Percentiles rank a stretch among this genome's conserved stretches.
Evolutionary conservation across 2,113 vertebrate species (phyloP).

Genomic region (Dipodomys merriami): DNA sequence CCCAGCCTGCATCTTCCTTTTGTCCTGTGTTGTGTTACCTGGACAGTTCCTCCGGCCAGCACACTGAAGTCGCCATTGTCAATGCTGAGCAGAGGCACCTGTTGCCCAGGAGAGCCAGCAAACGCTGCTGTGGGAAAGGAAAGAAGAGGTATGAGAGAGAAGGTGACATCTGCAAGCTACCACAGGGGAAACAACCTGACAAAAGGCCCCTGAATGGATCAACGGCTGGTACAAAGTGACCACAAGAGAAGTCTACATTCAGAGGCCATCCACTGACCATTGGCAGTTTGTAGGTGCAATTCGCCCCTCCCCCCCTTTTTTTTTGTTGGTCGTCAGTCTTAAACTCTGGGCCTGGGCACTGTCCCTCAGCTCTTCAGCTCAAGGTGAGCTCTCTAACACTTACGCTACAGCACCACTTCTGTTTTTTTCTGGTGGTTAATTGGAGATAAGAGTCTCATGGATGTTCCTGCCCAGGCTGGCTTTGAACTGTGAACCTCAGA

Average conservation of each 20-base stretch:
- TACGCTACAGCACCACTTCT: no score
- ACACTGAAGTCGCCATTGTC: not conserved
- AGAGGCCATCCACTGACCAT: not conserved
- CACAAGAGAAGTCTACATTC: no score
- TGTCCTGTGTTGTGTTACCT: conserved; percentile 19
- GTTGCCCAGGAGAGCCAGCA: conserved; percentile 10
- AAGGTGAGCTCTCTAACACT: no score
- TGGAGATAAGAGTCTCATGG: no score
- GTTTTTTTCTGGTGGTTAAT: no score
- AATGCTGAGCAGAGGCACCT: fast-evolving
- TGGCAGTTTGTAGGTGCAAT: not conserved
- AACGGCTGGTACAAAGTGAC: not conserved
- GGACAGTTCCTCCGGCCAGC: not conserved
- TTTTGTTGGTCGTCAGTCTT: no score
- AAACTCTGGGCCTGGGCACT: no score
- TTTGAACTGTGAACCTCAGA: no score
- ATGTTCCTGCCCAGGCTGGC: no score
- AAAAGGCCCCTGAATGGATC: not conserved
- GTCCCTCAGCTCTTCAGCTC: no score
- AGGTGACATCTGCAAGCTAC: not conserved
- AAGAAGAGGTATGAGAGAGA: conserved; percentile 25
- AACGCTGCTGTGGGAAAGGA: conserved; percentile 54
- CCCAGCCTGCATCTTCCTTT: not conserved
- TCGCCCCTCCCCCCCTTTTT: no score
- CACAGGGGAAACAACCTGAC: not conserved